Evolutionary conservation across 30 jellyfish, hydroid and myxozoan species (phyloP).

Genomic region (Chrysaora quinquecirrha): DNA sequence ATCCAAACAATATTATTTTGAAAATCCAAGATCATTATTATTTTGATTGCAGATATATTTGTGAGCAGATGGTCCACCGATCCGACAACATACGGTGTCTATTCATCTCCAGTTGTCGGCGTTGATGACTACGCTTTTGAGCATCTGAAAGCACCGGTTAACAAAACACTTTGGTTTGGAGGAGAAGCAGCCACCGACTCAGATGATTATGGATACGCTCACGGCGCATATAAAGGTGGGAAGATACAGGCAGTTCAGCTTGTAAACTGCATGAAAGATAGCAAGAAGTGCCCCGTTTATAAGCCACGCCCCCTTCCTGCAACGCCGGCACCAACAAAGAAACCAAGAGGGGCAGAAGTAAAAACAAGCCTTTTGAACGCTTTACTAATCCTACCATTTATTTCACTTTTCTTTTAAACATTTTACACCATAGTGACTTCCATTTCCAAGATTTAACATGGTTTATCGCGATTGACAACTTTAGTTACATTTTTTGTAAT

Average conservation of each 20-base stretch:
- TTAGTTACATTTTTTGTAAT: too few relatives aligned
- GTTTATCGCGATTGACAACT: too few relatives aligned
- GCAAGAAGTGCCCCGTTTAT: conserved; percentile 51
- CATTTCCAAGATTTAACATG: too few relatives aligned
- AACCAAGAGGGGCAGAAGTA: background rate
- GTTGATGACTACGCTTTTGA: conserved; percentile 33
- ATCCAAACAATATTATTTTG: too few relatives aligned
- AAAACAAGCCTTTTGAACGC: background rate
- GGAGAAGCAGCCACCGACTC: conserved; percentile 72
- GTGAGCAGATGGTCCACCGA: conserved; percentile 73
- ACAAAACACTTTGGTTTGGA: conserved; percentile 63
- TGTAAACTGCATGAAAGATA: conserved; percentile 37
- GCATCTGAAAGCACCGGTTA: conserved; percentile 56
- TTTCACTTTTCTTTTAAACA: background rate
- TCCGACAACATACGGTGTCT: conserved; percentile 53
- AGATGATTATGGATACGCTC: conserved; percentile 59
- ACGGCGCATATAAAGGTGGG: conserved; percentile 32
- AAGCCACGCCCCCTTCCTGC: conserved; percentile 15
- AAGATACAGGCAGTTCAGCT: conserved; percentile 30
- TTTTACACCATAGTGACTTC: too few relatives aligned
- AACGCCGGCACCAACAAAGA: background rate
- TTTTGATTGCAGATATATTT: conserved; percentile 20
- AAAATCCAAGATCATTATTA: too few relatives aligned
- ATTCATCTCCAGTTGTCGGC: conserved; percentile 58
- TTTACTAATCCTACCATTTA: background rate